These are phyloP conservation scores for Agonopterix heracliana DNA, from an alignment of 2,888 invertebrate species.

Conservation along the genomic window DNA sequence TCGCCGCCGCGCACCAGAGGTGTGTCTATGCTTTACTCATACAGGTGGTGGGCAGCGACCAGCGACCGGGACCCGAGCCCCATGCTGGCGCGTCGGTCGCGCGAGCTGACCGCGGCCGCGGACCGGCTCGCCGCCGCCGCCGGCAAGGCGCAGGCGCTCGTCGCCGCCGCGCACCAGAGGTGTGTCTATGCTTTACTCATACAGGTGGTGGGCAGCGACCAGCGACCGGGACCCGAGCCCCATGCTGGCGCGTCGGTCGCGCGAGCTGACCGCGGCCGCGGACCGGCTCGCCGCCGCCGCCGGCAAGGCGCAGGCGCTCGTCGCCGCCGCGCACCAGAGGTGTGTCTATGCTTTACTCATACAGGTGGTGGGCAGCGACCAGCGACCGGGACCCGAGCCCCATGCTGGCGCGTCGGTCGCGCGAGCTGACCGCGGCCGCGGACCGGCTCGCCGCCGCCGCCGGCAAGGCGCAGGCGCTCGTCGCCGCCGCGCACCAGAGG, in stretches of 20 bases:
- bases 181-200: too few relatives aligned
- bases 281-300: constrained; percentile 67
- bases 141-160: constrained; percentile 73
- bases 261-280: constrained; percentile 39
- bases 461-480: too few relatives aligned
- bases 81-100: constrained; percentile 37
- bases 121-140: constrained; percentile 67
- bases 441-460: too few relatives aligned
- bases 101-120: constrained; percentile 39
- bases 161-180: constrained; percentile 78
- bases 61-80: constrained; percentile 30
- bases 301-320: constrained; percentile 73
- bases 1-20: constrained; percentile 78
- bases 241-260: constrained; percentile 37
- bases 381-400: too few relatives aligned
- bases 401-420: too few relatives aligned
- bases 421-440: too few relatives aligned
- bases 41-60: constrained; percentile 34
- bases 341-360: too few relatives aligned
- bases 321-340: constrained; percentile 78
- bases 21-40: too few relatives aligned
- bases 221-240: constrained; percentile 30
- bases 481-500: too few relatives aligned
- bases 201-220: constrained; percentile 34
- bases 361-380: too few relatives aligned